Evolutionary conservation across 2,113 vertebrate species (phyloP), one percentile per base, ranked within the genome.

Genomic region (Numenius arquata): DNA sequence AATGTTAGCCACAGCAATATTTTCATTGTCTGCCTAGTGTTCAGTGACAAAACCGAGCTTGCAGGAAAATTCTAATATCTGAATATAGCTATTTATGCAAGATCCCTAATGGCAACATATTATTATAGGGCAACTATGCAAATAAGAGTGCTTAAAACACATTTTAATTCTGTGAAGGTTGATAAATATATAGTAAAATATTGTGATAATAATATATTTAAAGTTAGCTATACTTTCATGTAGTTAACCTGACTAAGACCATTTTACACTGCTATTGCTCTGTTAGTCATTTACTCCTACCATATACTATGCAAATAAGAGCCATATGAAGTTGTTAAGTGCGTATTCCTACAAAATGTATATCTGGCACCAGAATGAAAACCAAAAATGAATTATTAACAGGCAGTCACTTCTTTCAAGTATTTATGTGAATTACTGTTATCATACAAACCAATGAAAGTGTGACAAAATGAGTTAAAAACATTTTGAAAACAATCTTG

Each of bases 1-100:
- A 96, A 82, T 93, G 41, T 90, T 96, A 96, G 76, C 77, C 76
- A 95, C 26, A 47, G 52, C 50, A 95, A 91, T 87, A 88, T 89
- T 95, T 90, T 50, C 48, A 76, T 92, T 94, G 75, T 89, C 94
- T 95, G 79, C 45, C 53, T 81, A 47, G 14, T 10, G 22, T 78
- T 83, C 56, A 78, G 48, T 76, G 36, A 78, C 61, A 91, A 97
- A 92, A 90, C 4, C 2, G 8, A 97, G 91, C 66, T 68, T 90
- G 78, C 30, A n/a, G 13, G 62, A 85, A 96, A 93, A 97, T 86
- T 65, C 66, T 7, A 47, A 22, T 58, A 88, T 75, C 71, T 88
- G 63, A 95, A 62, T 85, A 91, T 56, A n/a, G 67, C 77, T 86
- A 88, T 62, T 93, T 95, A 73, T 26, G 34, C 17, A 95, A 70